A percentile compares a stretch with the other conserved stretches of the same genome.
phyloP scores from a whole-genome alignment of 1,140 invertebrate genomes.

The Thaumatotibia leucotreta region DNA sequence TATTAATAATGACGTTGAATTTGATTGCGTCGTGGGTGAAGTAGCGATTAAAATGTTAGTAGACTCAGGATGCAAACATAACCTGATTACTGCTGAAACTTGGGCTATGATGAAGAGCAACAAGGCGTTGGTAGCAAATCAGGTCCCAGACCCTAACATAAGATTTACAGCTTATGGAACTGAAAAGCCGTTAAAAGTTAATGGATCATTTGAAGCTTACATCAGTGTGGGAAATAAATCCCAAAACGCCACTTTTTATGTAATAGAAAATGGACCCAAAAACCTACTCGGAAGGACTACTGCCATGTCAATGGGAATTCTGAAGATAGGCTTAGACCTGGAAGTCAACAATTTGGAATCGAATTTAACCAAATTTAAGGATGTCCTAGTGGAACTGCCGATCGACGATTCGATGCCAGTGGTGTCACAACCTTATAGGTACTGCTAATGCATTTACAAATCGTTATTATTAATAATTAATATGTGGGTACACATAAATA shows the following conservation, averaged over 20 bases:
- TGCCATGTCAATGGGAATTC: neutral
- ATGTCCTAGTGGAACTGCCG: constrained; percentile 1
- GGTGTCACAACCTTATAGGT: neutral
- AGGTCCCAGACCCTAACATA: neutral
- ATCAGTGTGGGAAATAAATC: neutral
- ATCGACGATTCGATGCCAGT: neutral
- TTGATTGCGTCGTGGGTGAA: neutral
- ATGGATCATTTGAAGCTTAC: constrained; percentile 11
- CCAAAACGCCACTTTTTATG: neutral
- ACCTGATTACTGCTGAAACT: constrained; percentile 10
- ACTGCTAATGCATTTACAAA: too few species aligned
- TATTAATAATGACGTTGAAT: constrained; percentile 5
- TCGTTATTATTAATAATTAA: too few species aligned
- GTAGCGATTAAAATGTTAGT: neutral
- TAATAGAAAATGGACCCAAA: constrained; percentile 8
- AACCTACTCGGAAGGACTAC: constrained; percentile 4
- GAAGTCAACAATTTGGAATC: neutral
- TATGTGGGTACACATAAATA: too few species aligned
- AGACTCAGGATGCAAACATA: constrained; percentile 11
- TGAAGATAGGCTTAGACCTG: constrained; percentile 3
- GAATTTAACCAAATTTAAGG: constrained; percentile 10
- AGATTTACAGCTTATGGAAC: constrained; percentile 2
- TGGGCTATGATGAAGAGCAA: neutral
- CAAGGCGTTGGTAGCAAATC: neutral
- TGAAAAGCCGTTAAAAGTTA: constrained; percentile 6